Evolutionary conservation across 2,888 invertebrate genomes (phyloP), one percentile per base, ranked within the genome.

Genomic region (Temnothorax unifasciatus): DNA sequence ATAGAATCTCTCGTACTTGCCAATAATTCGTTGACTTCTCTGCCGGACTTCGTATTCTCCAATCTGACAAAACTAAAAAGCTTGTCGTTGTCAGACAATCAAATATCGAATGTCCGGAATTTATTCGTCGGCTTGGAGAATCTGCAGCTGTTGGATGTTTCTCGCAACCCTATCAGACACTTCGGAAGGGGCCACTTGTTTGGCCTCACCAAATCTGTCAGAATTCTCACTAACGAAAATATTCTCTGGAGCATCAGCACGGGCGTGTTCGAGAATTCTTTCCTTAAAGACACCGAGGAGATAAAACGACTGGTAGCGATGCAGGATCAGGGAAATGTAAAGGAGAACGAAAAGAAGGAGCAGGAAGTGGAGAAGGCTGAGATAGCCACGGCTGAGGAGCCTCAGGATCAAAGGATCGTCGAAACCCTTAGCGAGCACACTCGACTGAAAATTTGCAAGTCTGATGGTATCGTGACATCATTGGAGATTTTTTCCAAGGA

Each of bases 31-130:
- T 61, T 93, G 2, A 69, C 41, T 2, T 69, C 73, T 0, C 83
- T 93, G 0, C 92, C 91, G 3, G 83, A 89, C 2, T 88, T 89
- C 63, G 79, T 92, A 2, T 93, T 93, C 75, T 87, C 90, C 0
- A 90, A 90, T 50, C 85, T 93, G n/a, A 89, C 87, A 2, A 86
- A 85, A 3, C 79, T 93, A 15, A 88, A 90, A 47, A 69, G 68
- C 5, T 73, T 93, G 5, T 91, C 87, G 1, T 63, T 93, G 4
- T 89, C 91, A 0, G 64, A 84, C n/a, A 92, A 93, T 73, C 63
- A 88, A 3, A 85, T 92, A n/a, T 52, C 34, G 41, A 84, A 21
- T 15, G 38, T 92, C 18, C 87, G 87, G 25, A 89, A 90, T n/a
- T 68, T 88, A 2, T 92, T 93, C 50, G 79, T 90, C 8, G 92